Base-by-base conservation (phyloP, 2,113 vertebrate species). In the Neotoma lepida region DNA sequence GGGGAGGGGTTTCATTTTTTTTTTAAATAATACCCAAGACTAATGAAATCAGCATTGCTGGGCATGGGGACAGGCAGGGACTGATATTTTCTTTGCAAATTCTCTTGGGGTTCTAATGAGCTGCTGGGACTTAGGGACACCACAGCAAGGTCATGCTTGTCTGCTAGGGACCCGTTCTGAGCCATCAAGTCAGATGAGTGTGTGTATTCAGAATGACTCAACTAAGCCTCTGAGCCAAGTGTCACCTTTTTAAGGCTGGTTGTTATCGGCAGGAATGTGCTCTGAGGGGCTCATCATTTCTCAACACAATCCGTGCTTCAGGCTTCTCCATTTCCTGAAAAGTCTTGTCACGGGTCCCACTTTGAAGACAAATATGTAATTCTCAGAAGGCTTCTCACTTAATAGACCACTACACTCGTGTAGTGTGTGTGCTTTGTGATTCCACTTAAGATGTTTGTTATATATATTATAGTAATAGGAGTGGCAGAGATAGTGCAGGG, bases 391-490 rank as follows among this genome's bases (percentile, higher is more conserved):
- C 82, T 73, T 88, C 89, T 68, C 88, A 35, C 90, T 96, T 94
- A 93, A 96, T 95, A 92, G 96, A 49, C 86, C 44, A 9, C 86
- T 68, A 18, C 51, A 41, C 24, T 28, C 54, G 0, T 24, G 78
- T 61, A 51, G 61, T 94, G n/a, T 3, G 94, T 86, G 77, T 66
- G 73, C 89, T 95, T 63, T 92, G 92, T 86, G 91, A 96, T 95
- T 93, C 93, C 95, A 91, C 91, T 93, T 90, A 81, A 86, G 96
- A 88, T 92, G 61, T 95, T 94, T 94, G 95, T 93, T 94, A 63
- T 87, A 84, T 94, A 84, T 76, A 56, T 80, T 89, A 84, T 9
- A 41, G 80, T 39, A 80, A 93, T 22, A 91, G 93, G 80, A 86
- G 90, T 33, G 88, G 91, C 87, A 49, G 90, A 96, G 96, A 89